These are phyloP conservation scores for Tenthredo livida DNA, from an alignment of 2,888 invertebrate genomes.

Conservation along the genomic window DNA sequence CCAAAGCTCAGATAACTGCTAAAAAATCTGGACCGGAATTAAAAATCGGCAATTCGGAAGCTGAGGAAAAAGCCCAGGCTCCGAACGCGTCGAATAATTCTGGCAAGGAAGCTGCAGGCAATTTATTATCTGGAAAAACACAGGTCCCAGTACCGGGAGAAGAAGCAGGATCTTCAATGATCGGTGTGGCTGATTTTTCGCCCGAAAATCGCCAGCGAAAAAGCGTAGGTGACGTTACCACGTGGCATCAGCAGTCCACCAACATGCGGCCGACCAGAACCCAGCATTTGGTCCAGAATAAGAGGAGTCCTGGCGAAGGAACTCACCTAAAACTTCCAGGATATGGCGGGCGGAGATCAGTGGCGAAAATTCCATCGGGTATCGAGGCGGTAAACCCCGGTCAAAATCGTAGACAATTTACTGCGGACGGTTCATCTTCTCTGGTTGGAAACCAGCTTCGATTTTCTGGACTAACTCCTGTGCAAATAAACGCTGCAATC, in stretches of 20 bases:
- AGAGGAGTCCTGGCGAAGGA: conserved; percentile 13
- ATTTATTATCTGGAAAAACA: neutral
- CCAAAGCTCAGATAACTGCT: neutral
- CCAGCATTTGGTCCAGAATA: conserved; percentile 54
- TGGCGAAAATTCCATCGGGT: neutral
- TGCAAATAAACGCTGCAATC: conserved; percentile 40
- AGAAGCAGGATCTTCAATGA: neutral
- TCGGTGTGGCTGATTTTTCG: neutral
- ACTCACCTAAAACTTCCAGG: conserved; percentile 5
- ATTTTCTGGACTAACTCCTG: conserved; percentile 19
- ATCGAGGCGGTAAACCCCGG: neutral
- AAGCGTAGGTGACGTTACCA: conserved; percentile 24
- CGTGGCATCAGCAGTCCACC: conserved; percentile 59
- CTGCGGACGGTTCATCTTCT: neutral
- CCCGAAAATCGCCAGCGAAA: conserved; percentile 29
- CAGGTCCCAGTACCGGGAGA: conserved; percentile 13
- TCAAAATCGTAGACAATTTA: conserved; percentile 15
- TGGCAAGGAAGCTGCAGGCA: neutral
- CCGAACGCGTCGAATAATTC: neutral
- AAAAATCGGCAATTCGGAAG: neutral
- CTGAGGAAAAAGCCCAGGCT: neutral
- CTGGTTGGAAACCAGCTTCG: neutral
- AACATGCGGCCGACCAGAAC: conserved; percentile 57
- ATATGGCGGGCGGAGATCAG: neutral
- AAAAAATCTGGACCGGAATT: neutral